Conservation (phyloP, 1,140 invertebrate species). For the Zophobas morio region DNA sequence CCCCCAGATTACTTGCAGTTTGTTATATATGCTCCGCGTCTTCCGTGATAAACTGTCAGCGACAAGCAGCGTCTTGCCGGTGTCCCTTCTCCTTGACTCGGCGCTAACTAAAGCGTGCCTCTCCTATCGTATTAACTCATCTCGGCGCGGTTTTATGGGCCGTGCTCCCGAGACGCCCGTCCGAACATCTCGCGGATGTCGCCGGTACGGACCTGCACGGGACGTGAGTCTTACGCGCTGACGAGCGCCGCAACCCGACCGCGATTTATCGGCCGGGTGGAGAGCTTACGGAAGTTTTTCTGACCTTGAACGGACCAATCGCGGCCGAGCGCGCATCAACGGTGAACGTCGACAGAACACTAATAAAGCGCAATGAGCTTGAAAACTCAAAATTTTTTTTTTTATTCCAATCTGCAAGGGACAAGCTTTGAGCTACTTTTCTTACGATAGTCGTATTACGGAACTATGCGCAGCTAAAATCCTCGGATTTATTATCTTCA, state of each 20-base stretch:
- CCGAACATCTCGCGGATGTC: background rate
- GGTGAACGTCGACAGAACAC: too few relatives aligned
- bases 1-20: constrained; percentile 53
- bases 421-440: background rate
- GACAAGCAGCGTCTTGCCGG: constrained; percentile 50
- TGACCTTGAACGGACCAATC: too few relatives aligned
- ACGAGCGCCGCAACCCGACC: background rate
- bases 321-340: too few relatives aligned
- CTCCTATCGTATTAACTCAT: constrained; percentile 34
- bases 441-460: constrained; percentile 2
- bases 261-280: too few relatives aligned
- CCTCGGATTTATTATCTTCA: too few relatives aligned
- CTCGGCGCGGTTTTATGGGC: constrained; percentile 28
- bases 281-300: too few relatives aligned
- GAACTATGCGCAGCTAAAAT: background rate
- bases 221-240: background rate
- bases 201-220: constrained; percentile 12
- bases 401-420: too few relatives aligned
- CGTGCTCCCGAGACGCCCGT: background rate
- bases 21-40: constrained; percentile 58
- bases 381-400: too few relatives aligned
- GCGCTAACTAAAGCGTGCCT: constrained; percentile 52
- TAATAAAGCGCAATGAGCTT: too few relatives aligned
- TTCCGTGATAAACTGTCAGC: constrained; percentile 59
- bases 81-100: constrained; percentile 52